Conservation (phyloP, 2,113 vertebrate species). For the Illadopsis cleaveri region DNA sequence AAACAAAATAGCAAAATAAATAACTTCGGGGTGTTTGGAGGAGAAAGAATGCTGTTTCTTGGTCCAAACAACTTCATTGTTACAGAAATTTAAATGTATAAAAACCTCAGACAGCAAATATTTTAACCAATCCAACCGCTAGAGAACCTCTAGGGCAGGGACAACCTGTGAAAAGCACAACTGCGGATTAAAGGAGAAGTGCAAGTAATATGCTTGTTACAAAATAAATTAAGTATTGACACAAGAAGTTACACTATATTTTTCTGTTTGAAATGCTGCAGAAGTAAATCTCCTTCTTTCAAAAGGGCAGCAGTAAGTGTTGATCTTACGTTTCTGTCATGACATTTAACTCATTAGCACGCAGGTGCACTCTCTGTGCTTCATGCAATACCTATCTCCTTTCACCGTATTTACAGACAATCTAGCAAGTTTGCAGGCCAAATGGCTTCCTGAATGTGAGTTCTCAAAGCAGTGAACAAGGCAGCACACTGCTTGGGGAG, state of each 20-base stretch:
- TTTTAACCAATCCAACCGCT: background rate
- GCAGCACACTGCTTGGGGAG: constrained; percentile 12
- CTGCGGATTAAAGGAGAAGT: background rate
- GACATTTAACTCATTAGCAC: constrained; percentile 73
- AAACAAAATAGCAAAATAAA: constrained; percentile 66
- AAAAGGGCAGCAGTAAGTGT: constrained; percentile 56
- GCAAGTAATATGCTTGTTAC: constrained; percentile 60
- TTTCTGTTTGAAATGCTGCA: constrained; percentile 67
- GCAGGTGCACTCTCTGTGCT: constrained; percentile 59
- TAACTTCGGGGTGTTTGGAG: constrained; percentile 19
- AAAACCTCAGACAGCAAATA: constrained; percentile 38
- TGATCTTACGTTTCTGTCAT: constrained; percentile 51
- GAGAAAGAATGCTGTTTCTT: constrained; percentile 41
- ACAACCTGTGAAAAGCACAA: background rate
- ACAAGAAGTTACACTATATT: constrained; percentile 65
- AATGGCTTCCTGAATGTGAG: constrained; percentile 67
- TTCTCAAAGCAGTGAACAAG: constrained; percentile 49
- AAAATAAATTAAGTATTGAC: constrained; percentile 70
- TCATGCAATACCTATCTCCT: constrained; percentile 69
- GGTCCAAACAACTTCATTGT: background rate
- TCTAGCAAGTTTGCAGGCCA: constrained; percentile 68
- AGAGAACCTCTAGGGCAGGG: background rate
- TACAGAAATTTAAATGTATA: background rate
- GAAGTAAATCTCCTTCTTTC: constrained; percentile 60
- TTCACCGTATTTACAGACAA: constrained; percentile 75